Evolutionary conservation across 2,888 invertebrate genomes (phyloP).

Genomic region (Cantharis lateralis): DNA sequence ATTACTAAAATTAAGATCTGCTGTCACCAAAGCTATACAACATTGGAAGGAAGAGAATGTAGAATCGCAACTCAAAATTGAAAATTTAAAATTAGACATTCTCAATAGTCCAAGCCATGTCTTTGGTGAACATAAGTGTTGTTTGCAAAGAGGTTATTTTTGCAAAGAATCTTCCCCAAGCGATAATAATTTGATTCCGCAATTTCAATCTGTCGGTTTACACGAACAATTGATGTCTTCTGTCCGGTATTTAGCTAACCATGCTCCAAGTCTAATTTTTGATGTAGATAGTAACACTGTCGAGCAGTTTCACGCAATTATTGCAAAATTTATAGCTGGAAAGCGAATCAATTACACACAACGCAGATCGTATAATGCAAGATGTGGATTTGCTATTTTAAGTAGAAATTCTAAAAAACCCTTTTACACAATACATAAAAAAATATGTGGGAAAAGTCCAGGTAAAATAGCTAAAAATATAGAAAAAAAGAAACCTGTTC

Average conservation of each 20-base stretch:
- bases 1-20: background rate
- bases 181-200: background rate
- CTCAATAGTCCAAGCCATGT: constrained; percentile 8
- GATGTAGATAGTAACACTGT: constrained; percentile 12
- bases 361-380: too few relatives aligned
- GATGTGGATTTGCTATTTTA: too few relatives aligned
- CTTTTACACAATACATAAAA: too few relatives aligned
- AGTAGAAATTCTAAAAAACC: too few relatives aligned
- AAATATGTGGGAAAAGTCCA: too few relatives aligned
- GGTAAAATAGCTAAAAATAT: too few relatives aligned
- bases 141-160: constrained; percentile 7
- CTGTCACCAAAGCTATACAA: constrained; percentile 5
- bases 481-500: too few relatives aligned
- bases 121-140: constrained; percentile 15
- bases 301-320: constrained; percentile 12
- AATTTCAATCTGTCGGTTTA: constrained; percentile 9
- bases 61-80: background rate
- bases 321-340: constrained; percentile 15
- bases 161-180: background rate
- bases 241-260: background rate
- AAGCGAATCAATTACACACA: constrained; percentile 6
- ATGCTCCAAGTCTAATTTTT: constrained; percentile 13
- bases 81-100: constrained; percentile 11
- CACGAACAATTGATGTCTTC: background rate
- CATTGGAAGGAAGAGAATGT: constrained; percentile 4